Evolutionary conservation across 2,888 invertebrate species (phyloP).

Genomic region (Cephus nigrinus): DNA sequence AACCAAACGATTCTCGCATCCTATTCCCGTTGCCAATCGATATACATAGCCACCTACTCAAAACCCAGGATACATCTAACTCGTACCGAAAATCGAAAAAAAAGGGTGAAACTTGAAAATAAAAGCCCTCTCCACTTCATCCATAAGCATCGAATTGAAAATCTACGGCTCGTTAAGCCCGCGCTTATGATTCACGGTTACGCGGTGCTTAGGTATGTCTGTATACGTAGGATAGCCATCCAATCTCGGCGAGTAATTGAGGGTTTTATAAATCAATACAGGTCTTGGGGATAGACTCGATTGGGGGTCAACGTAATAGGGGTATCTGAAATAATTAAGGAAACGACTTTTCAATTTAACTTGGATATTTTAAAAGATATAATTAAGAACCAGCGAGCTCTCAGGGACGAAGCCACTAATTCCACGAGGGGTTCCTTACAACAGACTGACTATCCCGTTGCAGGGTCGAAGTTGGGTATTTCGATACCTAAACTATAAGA

Average conservation of each 20-base stretch:
- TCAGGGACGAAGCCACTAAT: constrained; percentile 49
- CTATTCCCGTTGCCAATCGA: background rate
- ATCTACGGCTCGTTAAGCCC: constrained; percentile 45
- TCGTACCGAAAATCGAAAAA: constrained; percentile 3
- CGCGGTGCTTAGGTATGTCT: background rate
- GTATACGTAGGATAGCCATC: background rate
- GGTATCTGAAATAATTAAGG: constrained; percentile 56
- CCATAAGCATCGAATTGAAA: constrained; percentile 23
- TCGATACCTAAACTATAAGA: background rate
- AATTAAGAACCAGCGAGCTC: constrained; percentile 54
- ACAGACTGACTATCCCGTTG: constrained; percentile 4
- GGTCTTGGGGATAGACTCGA: constrained; percentile 6
- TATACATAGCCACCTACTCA: background rate
- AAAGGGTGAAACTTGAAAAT: background rate
- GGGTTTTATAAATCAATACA: constrained; percentile 55
- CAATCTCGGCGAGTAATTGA: constrained; percentile 41
- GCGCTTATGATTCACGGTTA: constrained; percentile 54
- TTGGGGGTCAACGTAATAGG: constrained; percentile 23
- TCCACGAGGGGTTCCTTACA: constrained; percentile 35
- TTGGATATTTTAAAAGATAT: constrained; percentile 60
- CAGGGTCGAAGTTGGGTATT: constrained; percentile 12
- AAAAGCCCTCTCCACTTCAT: constrained; percentile 4
- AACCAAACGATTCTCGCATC: background rate
- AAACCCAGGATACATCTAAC: background rate
- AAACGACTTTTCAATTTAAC: constrained; percentile 60